phyloP scores from a whole-genome alignment of 1,140 invertebrate genomes.

The Rhyzopertha dominica region DNA sequence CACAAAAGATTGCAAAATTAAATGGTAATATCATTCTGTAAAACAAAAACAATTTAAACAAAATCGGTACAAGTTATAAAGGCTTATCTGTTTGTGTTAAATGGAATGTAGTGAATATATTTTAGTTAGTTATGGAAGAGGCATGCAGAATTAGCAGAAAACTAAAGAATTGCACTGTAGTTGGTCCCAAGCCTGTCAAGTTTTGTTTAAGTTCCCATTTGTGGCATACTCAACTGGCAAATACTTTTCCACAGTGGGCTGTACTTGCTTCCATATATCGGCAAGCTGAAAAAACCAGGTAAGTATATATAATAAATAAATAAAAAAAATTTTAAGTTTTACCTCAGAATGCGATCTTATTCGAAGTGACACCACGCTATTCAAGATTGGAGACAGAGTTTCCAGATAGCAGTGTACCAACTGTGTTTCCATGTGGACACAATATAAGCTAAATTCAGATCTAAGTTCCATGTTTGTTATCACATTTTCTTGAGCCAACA shows the following conservation, averaged over 20 bases:
- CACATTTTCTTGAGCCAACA: constrained; percentile 65
- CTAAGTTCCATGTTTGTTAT: constrained; percentile 66
- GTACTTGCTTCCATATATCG: constrained; percentile 55
- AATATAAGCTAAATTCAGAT: constrained; percentile 66
- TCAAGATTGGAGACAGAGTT: constrained; percentile 58
- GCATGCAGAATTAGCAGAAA: too few species aligned
- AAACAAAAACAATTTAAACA: too few species aligned
- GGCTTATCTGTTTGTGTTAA: too few species aligned
- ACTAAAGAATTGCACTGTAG: too few species aligned
- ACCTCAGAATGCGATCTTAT: constrained; percentile 61
- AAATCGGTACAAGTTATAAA: too few species aligned
- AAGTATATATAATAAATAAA: constrained; percentile 1
- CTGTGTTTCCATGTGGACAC: constrained; percentile 69
- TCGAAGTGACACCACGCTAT: constrained; percentile 57
- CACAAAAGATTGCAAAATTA: too few species aligned
- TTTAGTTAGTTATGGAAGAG: too few species aligned
- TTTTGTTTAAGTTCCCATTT: too few species aligned
- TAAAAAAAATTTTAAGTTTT: constrained; percentile 17
- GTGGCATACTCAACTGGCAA: constrained; percentile 49
- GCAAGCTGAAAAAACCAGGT: constrained; percentile 47
- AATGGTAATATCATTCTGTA: too few species aligned
- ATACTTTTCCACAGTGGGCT: constrained; percentile 53
- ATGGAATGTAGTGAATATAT: too few species aligned
- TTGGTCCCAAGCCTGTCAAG: too few species aligned
- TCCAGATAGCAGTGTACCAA: constrained; percentile 64